Base-by-base conservation (phyloP, 2,113 vertebrate genomes). In the Paradisaea rubra region DNA sequence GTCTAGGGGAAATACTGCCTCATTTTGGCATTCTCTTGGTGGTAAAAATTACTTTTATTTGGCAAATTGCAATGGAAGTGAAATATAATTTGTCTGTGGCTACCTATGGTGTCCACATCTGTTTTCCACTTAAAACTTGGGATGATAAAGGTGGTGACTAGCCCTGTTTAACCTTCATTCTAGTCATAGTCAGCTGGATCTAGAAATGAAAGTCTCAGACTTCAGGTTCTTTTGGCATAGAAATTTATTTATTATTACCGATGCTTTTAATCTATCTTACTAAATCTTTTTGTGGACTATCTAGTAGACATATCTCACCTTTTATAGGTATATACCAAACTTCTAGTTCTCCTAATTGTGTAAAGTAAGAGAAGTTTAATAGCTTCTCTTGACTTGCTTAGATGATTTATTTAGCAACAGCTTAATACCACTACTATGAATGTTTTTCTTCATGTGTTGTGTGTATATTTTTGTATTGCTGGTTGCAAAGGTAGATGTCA, bases 251-350 rank as follows among this genome's bases (percentile, higher is more conserved):
- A 54, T 94, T 20, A 22, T 88, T 89, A 69, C 33, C 61, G 30
- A 69, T 87, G 73, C 81, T 96, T 96, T 96, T 84, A 84, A 88
- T 95, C 66, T 91, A 37, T 41, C 13, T 39, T 79, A 74, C 61
- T 92, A 76, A 81, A 79, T 82, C 50, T 76, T 94, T 45, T 95
- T 91, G 44, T 85, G 15, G 24, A 42, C 66, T 79, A 10, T 35
- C 6, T 65, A 28, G 54, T 45, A 89, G 73, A 64, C 18, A 13
- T 74, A 57, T 41, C 20, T 71, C 41, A 63, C 15, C 15, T 64
- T 91, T 82, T 84, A 57, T 41, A 60, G 39, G 13, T 81, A 45
- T 19, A 5, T 87, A 65, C 41, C 39, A 45, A 93, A 78, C 53
- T 63, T 88, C 5, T 89, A 23, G 27, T 80, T 91, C 47, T 81